Base-by-base conservation (phyloP, 2,888 invertebrate species). In the Tenthredo notha region DNA sequence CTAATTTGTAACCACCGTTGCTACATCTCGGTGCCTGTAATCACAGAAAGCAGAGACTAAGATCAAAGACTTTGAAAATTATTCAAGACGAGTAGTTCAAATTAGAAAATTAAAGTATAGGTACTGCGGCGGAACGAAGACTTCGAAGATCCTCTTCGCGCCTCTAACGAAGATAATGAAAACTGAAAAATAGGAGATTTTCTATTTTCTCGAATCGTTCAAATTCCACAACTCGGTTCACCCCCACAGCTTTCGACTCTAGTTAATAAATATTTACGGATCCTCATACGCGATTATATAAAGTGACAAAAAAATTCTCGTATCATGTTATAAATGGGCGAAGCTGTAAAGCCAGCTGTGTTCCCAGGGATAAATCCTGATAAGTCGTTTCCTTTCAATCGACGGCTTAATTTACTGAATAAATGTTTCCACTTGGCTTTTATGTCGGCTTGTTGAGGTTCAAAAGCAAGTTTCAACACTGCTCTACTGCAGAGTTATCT, bases 391-490 rank as follows among this genome's bases (percentile, higher is more conserved):
- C 86, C 74, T 58, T 84, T 85, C 74, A 82, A 75, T 84, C 75
- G 47, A 50, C 84, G 85, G 54, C 72, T 88, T 87, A 85, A 86
- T 87, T 89, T 84, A 50, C 9, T 87, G 85, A 87, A 88, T 87
- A 87, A 87, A 88, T 86, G 85, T 87, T 86, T 87, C 86, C 84
- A 82, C 86, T 86, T 21, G n/a, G 43, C 47, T 75, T 43, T 75
- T 75, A 6, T 85, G 84, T 37, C 33, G 85, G 87, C 85, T 87
- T 75, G 21, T 87, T 86, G 86, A 88, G 84, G 87, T 88, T 89
- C 88, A 88, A 89, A 88, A 88, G 88, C 61, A 61, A 82, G 70
- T 70, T 80, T 75, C 67, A 40, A 37, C 50, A 78, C 58, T 58
- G 4, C 25, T n/a, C 4, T 47, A n/a, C 77, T 18, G 1, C 15